Percentiles rank a stretch among this genome's conserved stretches.
These are phyloP conservation scores for Lomographa bimaculata DNA, from an alignment of 2,888 invertebrate species.

Conservation along the genomic window DNA sequence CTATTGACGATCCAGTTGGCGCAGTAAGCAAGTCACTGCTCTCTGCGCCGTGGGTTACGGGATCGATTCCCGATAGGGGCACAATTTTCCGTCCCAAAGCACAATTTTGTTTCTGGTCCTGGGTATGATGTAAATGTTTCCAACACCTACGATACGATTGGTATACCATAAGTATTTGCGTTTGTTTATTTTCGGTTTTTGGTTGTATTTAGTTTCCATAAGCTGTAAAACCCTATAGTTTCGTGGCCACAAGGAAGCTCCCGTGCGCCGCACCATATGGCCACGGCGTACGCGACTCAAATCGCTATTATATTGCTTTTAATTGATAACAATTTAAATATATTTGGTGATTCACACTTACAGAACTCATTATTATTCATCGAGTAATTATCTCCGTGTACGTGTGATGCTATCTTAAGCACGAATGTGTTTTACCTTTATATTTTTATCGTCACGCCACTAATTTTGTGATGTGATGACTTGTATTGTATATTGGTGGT, in stretches of 20 bases:
- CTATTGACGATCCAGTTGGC: too few species aligned
- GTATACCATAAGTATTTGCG: too few species aligned
- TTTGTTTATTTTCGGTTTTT: too few species aligned
- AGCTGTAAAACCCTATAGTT: too few species aligned
- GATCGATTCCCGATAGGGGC: too few species aligned
- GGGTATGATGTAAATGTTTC: too few species aligned
- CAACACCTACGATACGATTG: too few species aligned
- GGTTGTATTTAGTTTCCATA: too few species aligned
- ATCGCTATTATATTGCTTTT: conserved; percentile 84
- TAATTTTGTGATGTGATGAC: conserved; percentile 50
- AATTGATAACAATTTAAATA: conserved; percentile 84
- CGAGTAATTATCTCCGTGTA: conserved; percentile 79
- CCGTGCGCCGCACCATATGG: conserved; percentile 77
- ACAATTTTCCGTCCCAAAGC: too few species aligned
- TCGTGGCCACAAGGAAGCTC: conserved; percentile 50
- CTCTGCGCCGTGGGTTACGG: too few species aligned
- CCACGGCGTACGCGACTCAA: conserved; percentile 67
- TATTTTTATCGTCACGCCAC: conserved; percentile 70
- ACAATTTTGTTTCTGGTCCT: too few species aligned
- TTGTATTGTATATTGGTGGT: conserved; percentile 33
- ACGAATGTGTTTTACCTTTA: conserved; percentile 78
- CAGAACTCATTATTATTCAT: conserved; percentile 81
- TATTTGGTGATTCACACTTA: conserved; percentile 84
- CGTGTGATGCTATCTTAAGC: conserved; percentile 70
- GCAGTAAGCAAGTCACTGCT: too few species aligned